Percentiles rank a stretch among this genome's conserved stretches.
phyloP scores from a whole-genome alignment of 2,888 invertebrate genomes.

The Stenotaenia linearis region DNA sequence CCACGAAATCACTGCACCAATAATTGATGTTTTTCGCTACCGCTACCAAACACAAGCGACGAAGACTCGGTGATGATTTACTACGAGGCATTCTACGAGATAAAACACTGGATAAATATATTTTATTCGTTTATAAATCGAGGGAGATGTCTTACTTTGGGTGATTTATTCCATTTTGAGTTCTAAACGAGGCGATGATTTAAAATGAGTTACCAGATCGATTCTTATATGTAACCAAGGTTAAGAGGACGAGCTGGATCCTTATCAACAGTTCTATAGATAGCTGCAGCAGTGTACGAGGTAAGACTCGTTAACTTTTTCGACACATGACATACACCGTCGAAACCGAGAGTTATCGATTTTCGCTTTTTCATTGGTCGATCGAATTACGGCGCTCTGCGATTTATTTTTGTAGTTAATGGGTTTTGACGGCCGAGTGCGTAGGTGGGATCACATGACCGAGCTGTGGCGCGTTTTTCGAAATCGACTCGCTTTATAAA shows the following conservation, averaged over 20 bases:
- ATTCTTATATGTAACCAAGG: background rate
- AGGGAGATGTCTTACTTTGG: no score
- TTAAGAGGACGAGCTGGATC: background rate
- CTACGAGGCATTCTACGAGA: slow-evolving; percentile 10
- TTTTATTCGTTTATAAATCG: no score
- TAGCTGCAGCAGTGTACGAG: background rate
- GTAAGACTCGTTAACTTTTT: background rate
- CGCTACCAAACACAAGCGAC: background rate
- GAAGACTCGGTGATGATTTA: background rate
- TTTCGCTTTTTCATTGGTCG: background rate
- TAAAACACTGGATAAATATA: no score
- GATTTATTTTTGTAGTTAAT: no score
- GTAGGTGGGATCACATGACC: no score
- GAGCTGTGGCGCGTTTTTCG: no score
- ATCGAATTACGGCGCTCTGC: no score
- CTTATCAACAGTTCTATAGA: background rate
- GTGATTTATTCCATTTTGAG: background rate
- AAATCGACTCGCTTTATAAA: no score
- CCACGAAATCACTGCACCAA: slow-evolving; percentile 27
- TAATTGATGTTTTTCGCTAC: slow-evolving; percentile 29
- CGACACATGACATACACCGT: background rate
- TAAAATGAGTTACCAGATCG: no score
- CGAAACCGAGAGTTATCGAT: background rate
- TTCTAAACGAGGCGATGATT: no score
- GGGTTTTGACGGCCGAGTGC: no score